These are phyloP conservation scores for Acleris cristana DNA, from an alignment of 2,888 invertebrate species.

Conservation along the genomic window DNA sequence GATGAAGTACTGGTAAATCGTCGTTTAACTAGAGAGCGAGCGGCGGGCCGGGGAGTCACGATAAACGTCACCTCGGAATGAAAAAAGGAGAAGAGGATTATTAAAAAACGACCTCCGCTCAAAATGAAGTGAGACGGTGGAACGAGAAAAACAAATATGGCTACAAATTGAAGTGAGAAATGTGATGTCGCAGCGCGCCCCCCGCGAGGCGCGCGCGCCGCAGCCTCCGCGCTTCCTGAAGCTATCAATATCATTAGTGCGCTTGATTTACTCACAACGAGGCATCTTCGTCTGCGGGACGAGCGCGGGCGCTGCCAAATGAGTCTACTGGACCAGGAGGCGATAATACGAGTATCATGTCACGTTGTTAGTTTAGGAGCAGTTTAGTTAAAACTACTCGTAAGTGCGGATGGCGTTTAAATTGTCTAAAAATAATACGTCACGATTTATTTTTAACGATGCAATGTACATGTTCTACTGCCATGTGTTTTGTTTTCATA, in stretches of 20 bases:
- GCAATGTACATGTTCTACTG: too few relatives aligned
- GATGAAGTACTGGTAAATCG: slow-evolving; percentile 77
- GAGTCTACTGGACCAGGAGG: slow-evolving; percentile 48
- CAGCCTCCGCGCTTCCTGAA: slow-evolving; percentile 45
- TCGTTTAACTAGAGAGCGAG: slow-evolving; percentile 71
- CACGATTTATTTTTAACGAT: too few relatives aligned
- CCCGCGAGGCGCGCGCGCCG: slow-evolving; percentile 60
- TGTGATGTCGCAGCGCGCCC: slow-evolving; percentile 72
- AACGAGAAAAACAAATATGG: slow-evolving; percentile 72
- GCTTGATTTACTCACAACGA: slow-evolving; percentile 68
- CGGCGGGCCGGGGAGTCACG: slow-evolving; percentile 71
- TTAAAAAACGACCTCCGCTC: slow-evolving; percentile 71
- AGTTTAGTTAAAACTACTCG: too few relatives aligned
- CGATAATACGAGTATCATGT: too few relatives aligned
- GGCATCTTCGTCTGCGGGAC: slow-evolving; percentile 56
- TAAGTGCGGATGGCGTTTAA: too few relatives aligned
- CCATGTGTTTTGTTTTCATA: too few relatives aligned
- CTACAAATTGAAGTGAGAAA: slow-evolving; percentile 80
- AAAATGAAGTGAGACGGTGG: slow-evolving; percentile 74
- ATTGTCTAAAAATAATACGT: too few relatives aligned
- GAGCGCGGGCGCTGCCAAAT: slow-evolving; percentile 63
- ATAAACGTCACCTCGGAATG: slow-evolving; percentile 81
- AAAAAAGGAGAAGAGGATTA: slow-evolving; percentile 70
- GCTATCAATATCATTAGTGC: slow-evolving; percentile 61
- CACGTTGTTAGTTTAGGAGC: too few relatives aligned